Evolutionary conservation across 2,888 invertebrate species (phyloP).

Genomic region (Abrostola tripartita): DNA sequence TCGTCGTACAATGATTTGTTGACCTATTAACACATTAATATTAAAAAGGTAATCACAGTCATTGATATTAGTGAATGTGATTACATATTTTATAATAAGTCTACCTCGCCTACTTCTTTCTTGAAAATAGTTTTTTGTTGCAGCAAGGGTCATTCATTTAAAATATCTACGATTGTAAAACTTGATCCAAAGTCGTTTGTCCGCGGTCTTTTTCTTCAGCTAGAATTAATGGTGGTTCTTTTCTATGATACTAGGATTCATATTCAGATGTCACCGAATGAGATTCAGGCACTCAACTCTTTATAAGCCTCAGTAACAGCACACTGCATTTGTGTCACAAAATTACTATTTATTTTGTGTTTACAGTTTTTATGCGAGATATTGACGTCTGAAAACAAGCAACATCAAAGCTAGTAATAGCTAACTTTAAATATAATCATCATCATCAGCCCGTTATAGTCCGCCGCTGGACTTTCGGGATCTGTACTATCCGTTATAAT

Average conservation of each 20-base stretch:
- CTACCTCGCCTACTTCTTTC: not conserved
- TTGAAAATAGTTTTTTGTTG: not conserved
- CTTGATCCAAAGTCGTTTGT: too few relatives aligned
- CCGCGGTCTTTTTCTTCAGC: too few relatives aligned
- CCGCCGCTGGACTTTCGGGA: too few relatives aligned
- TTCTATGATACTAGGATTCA: too few relatives aligned
- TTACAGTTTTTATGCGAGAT: not conserved
- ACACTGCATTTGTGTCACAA: not conserved
- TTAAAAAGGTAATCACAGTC: not conserved
- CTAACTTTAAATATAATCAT: not conserved
- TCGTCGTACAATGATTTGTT: slow-evolving; percentile 5
- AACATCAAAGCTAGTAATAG: not conserved
- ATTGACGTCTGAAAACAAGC: not conserved
- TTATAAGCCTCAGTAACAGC: too few relatives aligned
- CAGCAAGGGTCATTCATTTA: not conserved
- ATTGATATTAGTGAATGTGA: not conserved
- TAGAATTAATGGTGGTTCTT: too few relatives aligned
- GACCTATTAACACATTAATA: slow-evolving; percentile 13
- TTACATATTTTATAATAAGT: not conserved
- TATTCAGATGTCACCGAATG: too few relatives aligned
- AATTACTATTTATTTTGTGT: too few relatives aligned
- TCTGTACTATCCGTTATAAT: not conserved
- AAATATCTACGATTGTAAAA: too few relatives aligned
- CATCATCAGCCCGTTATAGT: too few relatives aligned
- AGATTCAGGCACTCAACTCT: too few relatives aligned